Conservation (phyloP, 2,113 vertebrate species). For the Gracilinanus agilis region DNA sequence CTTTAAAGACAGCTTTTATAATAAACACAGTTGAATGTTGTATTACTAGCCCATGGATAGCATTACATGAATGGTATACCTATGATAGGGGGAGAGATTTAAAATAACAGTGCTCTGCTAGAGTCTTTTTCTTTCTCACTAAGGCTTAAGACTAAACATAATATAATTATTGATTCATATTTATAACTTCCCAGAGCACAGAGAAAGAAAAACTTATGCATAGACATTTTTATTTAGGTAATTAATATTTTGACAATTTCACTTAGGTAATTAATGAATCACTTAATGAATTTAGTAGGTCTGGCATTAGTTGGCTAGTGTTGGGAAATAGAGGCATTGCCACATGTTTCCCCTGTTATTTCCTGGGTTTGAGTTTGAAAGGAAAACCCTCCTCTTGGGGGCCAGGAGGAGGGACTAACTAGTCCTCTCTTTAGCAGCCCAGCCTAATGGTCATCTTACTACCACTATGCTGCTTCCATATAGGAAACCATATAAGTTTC, state of each 20-base stretch:
- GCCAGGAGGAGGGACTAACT: background rate
- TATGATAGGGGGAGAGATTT: background rate
- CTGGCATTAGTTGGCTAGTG: background rate
- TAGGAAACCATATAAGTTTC: too few species aligned
- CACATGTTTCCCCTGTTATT: background rate
- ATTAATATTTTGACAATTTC: too few species aligned
- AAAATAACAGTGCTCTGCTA: background rate
- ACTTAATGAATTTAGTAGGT: background rate
- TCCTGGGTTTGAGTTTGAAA: background rate
- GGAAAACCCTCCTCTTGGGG: background rate
- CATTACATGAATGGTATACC: background rate
- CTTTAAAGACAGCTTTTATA: background rate
- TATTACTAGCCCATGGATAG: background rate
- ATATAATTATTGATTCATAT: background rate
- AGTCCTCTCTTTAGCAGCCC: background rate
- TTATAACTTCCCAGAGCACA: background rate
- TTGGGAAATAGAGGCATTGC: background rate
- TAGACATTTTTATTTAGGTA: background rate
- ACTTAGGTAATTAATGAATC: too few species aligned
- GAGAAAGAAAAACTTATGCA: background rate
- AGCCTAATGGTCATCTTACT: background rate
- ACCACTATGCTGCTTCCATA: background rate
- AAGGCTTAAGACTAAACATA: background rate
- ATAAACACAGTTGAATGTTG: background rate
- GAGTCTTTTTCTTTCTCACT: background rate